Conservation (phyloP, 2,888 invertebrate species). For the Lycocerus yunnanus region DNA sequence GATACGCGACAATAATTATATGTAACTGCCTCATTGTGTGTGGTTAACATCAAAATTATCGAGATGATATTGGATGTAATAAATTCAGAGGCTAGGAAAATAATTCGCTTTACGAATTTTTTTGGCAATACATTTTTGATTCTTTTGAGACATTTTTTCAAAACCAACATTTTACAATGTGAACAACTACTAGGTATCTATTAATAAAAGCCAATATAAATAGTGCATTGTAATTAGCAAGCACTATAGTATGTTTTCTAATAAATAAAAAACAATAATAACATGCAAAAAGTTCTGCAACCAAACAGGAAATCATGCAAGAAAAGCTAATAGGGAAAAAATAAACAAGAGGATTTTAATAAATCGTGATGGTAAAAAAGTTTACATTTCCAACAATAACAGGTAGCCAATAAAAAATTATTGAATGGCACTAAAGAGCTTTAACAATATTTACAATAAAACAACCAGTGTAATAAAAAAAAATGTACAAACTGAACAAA, state of each 20-base stretch:
- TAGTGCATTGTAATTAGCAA: background rate
- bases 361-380: constrained; percentile 9
- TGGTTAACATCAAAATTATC: background rate
- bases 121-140: background rate
- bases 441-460: background rate
- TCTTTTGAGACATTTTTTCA: background rate
- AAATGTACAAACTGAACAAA: background rate
- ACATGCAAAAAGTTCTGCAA: constrained; percentile 18
- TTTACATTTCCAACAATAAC: constrained; percentile 31
- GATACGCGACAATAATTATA: background rate
- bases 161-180: background rate
- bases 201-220: background rate
- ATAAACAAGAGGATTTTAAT: background rate
- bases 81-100: too few relatives aligned
- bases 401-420: background rate
- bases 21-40: background rate
- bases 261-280: constrained; percentile 1
- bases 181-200: background rate
- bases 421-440: constrained; percentile 6
- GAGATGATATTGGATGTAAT: background rate
- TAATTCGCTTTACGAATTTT: too few relatives aligned
- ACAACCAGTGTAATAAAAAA: too few relatives aligned
- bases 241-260: background rate
- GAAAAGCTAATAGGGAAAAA: background rate
- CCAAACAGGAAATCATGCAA: constrained; percentile 14